Base-by-base conservation (phyloP, 2,888 invertebrate species). In the Iphiclides podalirius region DNA sequence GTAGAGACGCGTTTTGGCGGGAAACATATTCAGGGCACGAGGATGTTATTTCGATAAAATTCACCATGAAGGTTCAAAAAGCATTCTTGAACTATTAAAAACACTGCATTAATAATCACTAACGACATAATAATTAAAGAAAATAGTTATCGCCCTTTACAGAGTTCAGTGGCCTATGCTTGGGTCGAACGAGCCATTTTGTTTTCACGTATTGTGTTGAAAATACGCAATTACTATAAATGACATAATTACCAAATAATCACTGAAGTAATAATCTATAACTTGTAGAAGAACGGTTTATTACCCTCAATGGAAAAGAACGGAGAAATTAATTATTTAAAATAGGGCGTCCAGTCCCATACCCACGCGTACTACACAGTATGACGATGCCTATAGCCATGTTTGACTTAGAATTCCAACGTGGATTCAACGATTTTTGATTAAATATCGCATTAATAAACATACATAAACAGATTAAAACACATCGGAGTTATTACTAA, bases 121-220 rank as follows among this genome's bases (percentile, higher is more conserved):
- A 63, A 63, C 45, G 12, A 57, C 20, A 47, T 47, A 59, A 60
- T 63, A 72, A 66, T 68, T 53, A 61, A 66, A 63, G 52, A 61
- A 69, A 79, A 72, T 72, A 70, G 75, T 72, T 79, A 85, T 83
- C 84, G 81, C 76, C 72, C 74, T 79, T 71, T 67, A 85, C 72
- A 79, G 85, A 86, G 87, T 86, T 86, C 88, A 85, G 78, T 85
- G 87, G 79, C 82, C 86, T 79, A 83, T 68, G 86, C 86, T 82
- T 83, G 81, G 82, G 80, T 83, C 75, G 82, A 71, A 83, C 75
- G 89, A 89, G 89, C 89, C 89, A 89, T 89, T 89, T 89, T 89
- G 89, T 89, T 89, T 89, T 89, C 80, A 82, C 85, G 72, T 75
- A 76, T 85, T 85, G 78, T 79, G 83, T 77, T 69, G 79, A 87